Base-by-base conservation (phyloP, 53 echinoderm and acorn worm genomes). In the Holothuria leucospilota region DNA sequence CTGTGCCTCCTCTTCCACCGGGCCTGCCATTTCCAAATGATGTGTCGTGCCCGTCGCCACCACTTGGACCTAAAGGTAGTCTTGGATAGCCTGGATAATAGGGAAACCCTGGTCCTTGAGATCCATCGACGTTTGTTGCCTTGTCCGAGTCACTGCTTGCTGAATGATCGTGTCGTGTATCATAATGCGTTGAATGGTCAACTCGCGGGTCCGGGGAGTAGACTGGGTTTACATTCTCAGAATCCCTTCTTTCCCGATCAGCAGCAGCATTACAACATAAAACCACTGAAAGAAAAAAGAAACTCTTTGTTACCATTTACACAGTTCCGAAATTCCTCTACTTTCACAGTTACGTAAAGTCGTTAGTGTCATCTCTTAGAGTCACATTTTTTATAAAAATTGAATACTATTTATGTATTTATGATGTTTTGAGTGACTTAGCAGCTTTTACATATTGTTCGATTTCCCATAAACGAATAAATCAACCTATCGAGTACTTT, bases 81-180 rank as follows among this genome's bases (percentile, higher is more conserved):
- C 72, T 39, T 16, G 39, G 34, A 38, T 15, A 39, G 20, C 72
- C 39, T 39, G 46, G 56, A 56, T 56, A 7, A 46, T 40, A 21
- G 39, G 70, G 39, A 18, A 39, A 70, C 4, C 70, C 70, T 25
- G 26, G 27, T 39, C 39, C 20, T 25, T 39, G 26, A 69, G 29
- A 69, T 34, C 70, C 70, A n/a, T 46, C 72, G 16, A 46, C 42
- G 4, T 42, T 42, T 30, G 34, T 12, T 72, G 34, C 21, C 2
- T 72, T 39, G 15, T 72, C 72, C 12, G 40, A 72, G 72, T 72
- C 72, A 72, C n/a, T 21, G 42, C 72, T 39, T 39, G 72, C 20
- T 16, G 72, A 72, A 42, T 72, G 72, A 39, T 72, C 72, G n/a
- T 46, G 11, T 6, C 42, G 72, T 23, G 38, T 16, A 6, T 72